Evolutionary conservation across 1,140 invertebrate species (phyloP), one percentile per base, ranked within the genome.

Genomic region (Zaprionus capensis): DNA sequence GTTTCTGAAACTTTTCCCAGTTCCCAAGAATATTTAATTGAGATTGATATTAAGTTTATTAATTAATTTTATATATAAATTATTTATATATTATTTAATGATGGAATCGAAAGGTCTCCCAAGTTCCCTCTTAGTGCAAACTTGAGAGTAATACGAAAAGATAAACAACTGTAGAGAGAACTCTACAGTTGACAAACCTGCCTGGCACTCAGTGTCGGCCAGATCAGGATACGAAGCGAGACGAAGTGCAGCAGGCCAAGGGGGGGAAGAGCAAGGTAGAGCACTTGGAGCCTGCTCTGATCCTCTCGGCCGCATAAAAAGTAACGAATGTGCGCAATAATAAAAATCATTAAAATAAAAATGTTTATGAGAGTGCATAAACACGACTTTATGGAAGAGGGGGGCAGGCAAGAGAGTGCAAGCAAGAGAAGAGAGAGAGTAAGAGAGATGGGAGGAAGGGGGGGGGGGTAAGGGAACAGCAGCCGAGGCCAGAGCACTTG

Each of bases 311-410:
- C 75, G 85, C 81, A 90, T 90, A 90, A 90, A 90, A 90, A 90
- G 85, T 90, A 90, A 90, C 85, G 85, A 90, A 90, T 90, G 85
- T 91, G 85, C 85, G 80, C 85, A 90, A 90, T 90, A 90, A 90
- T 90, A 90, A 90, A 90, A 90, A 91, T 90, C 85, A 90, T 90
- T 90, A 90, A 90, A 90, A 91, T 90, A 90, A 91, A 90, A 90
- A 90, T 90, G 85, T 90, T 90, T 90, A 90, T 90, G 85, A 90
- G 85, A 90, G 88, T 83, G 86, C 86, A 90, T 90, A 90, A 90
- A 90, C 81, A 90, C 85, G 76, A 77, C 84, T 88, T 83, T 78
- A 79, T 79, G 72, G 71, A 58, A 22, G 58, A 75, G 56, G 49
- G 28, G 58, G 34, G 2, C 38, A 38, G 53, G 14, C n/a, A 15